These are phyloP conservation scores for Rhinichthys klamathensis DNA, from an alignment of 2,113 vertebrate genomes.

Conservation along the genomic window DNA sequence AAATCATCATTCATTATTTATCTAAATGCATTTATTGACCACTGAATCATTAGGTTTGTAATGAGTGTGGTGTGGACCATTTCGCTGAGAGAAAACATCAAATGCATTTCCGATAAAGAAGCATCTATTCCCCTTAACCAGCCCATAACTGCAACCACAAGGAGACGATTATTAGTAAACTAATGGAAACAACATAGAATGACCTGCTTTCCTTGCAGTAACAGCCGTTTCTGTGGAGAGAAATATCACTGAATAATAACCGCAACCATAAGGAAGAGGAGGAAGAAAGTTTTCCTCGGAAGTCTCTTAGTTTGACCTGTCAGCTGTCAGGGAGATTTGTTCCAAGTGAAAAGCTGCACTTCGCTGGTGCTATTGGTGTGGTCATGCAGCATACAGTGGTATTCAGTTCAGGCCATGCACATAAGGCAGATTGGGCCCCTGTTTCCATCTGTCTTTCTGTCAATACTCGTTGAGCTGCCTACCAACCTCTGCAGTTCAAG, in stretches of 20 bases:
- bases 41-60: slow-evolving; percentile 42
- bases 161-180: slow-evolving; percentile 19
- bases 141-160: slow-evolving; percentile 21
- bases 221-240: neutral
- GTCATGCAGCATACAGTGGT: slow-evolving; percentile 21
- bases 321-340: slow-evolving; percentile 27
- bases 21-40: slow-evolving; percentile 48
- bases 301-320: slow-evolving; percentile 18
- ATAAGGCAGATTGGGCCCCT: slow-evolving; percentile 19
- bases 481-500: slow-evolving; percentile 48
- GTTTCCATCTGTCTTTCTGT: slow-evolving; percentile 44
- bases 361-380: slow-evolving; percentile 22
- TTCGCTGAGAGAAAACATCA: slow-evolving; percentile 30
- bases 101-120: slow-evolving; percentile 52
- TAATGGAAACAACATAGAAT: slow-evolving; percentile 25
- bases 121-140: slow-evolving; percentile 34
- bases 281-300: slow-evolving; percentile 31
- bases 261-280: slow-evolving; percentile 26
- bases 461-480: slow-evolving; percentile 33
- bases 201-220: slow-evolving; percentile 8
- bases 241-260: slow-evolving; percentile 31
- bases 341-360: slow-evolving; percentile 35
- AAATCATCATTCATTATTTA: slow-evolving; percentile 51
- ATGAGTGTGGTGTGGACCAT: slow-evolving; percentile 38
- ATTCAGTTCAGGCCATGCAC: slow-evolving; percentile 18